Percentiles rank a stretch among this genome's conserved stretches.
Conservation (phyloP, 2,113 vertebrate species). For the Antechinus stuartii region DNA sequence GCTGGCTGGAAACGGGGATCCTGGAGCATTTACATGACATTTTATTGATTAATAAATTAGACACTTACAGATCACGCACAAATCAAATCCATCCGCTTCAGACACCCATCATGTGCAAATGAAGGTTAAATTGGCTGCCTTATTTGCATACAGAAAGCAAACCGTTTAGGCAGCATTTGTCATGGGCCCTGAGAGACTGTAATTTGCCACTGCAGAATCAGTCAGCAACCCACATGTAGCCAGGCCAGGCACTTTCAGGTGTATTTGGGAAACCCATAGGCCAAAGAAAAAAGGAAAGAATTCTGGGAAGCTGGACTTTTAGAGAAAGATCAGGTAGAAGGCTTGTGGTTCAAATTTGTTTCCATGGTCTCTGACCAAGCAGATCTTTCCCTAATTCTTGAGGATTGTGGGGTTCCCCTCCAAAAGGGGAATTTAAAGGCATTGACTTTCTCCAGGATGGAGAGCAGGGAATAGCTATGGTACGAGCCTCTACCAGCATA, state of each 20-base stretch:
- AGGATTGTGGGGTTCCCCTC: neutral
- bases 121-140: slow-evolving; percentile 73
- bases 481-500: neutral
- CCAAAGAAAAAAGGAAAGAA: neutral
- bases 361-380: neutral
- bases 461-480: neutral
- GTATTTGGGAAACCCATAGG: neutral
- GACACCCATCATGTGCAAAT: slow-evolving; percentile 79
- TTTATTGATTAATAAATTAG: slow-evolving; percentile 84
- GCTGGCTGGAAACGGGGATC: slow-evolving; percentile 67
- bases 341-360: neutral
- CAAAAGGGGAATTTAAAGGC: neutral
- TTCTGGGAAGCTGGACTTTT: neutral
- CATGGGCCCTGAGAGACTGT: slow-evolving; percentile 67
- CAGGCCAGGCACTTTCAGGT: neutral
- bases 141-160: slow-evolving; percentile 77
- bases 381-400: neutral
- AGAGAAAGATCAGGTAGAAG: neutral
- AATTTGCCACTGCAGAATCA: slow-evolving; percentile 55
- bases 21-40: slow-evolving; percentile 64
- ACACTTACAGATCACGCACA: slow-evolving; percentile 78
- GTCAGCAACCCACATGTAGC: neutral
- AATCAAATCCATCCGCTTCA: slow-evolving; percentile 79
- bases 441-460: neutral
- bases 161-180: slow-evolving; percentile 76